These are phyloP conservation scores for Helicorthomorpha holstii DNA, from an alignment of 1,140 invertebrate genomes.

Conservation along the genomic window DNA sequence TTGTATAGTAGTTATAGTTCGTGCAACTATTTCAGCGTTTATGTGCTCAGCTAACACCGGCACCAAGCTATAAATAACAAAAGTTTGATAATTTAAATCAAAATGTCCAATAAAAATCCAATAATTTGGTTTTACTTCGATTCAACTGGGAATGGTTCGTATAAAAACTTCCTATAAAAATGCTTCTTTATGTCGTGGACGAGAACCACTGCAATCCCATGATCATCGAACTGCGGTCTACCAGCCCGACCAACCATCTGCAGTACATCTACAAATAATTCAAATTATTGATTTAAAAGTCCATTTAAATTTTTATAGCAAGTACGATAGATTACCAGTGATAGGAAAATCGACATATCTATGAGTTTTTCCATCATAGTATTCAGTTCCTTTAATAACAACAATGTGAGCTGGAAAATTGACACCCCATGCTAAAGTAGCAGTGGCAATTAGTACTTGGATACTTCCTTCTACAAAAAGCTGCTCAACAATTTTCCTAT, in stretches of 20 bases:
- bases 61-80: conserved; percentile 7
- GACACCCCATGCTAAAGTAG: conserved; percentile 96
- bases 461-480: conserved; percentile 95
- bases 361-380: conserved; percentile 90
- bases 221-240: conserved; percentile 85
- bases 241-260: conserved; percentile 99
- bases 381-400: conserved; percentile 75
- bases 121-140: conserved; percentile 36
- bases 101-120: background rate
- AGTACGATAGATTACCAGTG: conserved; percentile 72
- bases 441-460: conserved; percentile 88
- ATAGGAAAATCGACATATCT: conserved; percentile 99
- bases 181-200: conserved; percentile 98
- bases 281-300: background rate
- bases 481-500: conserved; percentile 81
- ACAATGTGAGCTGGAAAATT: conserved; percentile 93
- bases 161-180: conserved; percentile 98
- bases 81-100: background rate
- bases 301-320: too few species aligned
- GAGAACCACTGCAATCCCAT: conserved; percentile 87
- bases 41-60: conserved; percentile 86
- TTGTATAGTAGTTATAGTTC: conserved; percentile 80
- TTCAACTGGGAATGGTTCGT: conserved; percentile 98
- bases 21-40: conserved; percentile 92
- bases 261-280: conserved; percentile 41